Evolutionary conservation across 23 tunicate genomes (phyloP), one percentile per base, ranked within the genome.

Genomic region (Phallusia fumigata): DNA sequence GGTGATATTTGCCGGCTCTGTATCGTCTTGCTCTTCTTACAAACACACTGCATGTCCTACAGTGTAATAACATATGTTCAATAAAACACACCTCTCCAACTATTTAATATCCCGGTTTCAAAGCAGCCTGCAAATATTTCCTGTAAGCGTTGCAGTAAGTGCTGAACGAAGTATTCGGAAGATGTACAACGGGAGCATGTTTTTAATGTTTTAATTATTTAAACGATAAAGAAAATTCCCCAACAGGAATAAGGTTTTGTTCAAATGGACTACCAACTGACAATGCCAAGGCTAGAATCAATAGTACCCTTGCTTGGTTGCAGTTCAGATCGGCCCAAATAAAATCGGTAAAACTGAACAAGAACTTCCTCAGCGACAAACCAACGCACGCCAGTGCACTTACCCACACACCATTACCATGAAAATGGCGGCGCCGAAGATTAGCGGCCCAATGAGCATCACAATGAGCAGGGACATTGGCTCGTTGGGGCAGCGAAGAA

Each of bases 351-450:
- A 65, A 5, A 32, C 10, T 5, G 32, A 10, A 75, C 34, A 28
- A 21, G 10, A 75, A 75, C 32, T 3, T 22, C 18, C 26, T 10
- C 35, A 75, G 35, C 12, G 8, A 12, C 32, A 40, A 3, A n/a
- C n/a, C n/a, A n/a, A 40, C 10, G 10, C 47, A 40, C 47, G 5
- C 47, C 10, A 3, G 47, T 40, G 47, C 69, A 83, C 90, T 82
- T 79, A 91, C 96, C 96, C 96, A 80, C 96, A 91, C 15, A 86
- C 31, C n/a, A 83, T 65, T 33, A 83, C 74, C 49, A 91, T 65
- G 19, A 73, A 65, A 77, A 91, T 79, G 21, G 96, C 65, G 33
- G 47, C 84, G 33, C 82, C 90, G 78, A 91, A 91, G n/a, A 89
- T 82, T 0, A 83, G 64, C 12, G 96, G 96, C 36, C 96, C 96